Evolutionary conservation across 2,797 vertebrate species (phyloP).

Genomic region (Borostomias antarcticus): DNA sequence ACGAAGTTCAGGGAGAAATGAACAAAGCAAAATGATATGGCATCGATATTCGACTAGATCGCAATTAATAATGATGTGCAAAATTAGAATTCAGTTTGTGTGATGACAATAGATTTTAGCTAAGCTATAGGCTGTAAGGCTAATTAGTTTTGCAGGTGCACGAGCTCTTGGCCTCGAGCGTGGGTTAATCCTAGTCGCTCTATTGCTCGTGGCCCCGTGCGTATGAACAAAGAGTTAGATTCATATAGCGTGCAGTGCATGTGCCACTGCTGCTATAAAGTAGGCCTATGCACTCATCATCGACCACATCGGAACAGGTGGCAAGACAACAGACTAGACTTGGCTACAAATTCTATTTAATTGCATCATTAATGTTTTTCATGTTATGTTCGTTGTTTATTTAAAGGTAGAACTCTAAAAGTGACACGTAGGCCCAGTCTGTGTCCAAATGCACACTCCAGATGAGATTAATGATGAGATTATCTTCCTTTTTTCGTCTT

Average conservation of each 20-base stretch:
- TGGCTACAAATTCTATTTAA: neutral
- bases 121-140: slow-evolving; percentile 6
- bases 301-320: slow-evolving; percentile 49
- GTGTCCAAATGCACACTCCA: slow-evolving; percentile 19
- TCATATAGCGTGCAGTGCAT: slow-evolving; percentile 37
- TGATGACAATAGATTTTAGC: neutral
- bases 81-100: neutral
- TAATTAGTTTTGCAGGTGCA: slow-evolving; percentile 72
- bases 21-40: no score
- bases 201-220: slow-evolving; percentile 64
- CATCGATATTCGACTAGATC: no score
- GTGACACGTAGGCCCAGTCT: neutral
- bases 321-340: slow-evolving; percentile 5
- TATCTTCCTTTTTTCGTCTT: slow-evolving; percentile 30
- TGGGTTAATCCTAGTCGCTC: slow-evolving; percentile 55
- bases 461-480: slow-evolving; percentile 35
- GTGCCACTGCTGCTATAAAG: slow-evolving; percentile 22
- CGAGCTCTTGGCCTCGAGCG: slow-evolving; percentile 29
- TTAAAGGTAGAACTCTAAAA: no score
- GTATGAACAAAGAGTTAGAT: slow-evolving; percentile 61
- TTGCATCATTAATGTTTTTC: no score
- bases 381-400: no score
- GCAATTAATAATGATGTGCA: neutral
- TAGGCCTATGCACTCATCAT: slow-evolving; percentile 36
- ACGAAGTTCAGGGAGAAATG: no score